These are phyloP conservation scores for Zygothrica quintamaculata DNA, from an alignment of 2,888 invertebrate genomes.

Conservation along the genomic window DNA sequence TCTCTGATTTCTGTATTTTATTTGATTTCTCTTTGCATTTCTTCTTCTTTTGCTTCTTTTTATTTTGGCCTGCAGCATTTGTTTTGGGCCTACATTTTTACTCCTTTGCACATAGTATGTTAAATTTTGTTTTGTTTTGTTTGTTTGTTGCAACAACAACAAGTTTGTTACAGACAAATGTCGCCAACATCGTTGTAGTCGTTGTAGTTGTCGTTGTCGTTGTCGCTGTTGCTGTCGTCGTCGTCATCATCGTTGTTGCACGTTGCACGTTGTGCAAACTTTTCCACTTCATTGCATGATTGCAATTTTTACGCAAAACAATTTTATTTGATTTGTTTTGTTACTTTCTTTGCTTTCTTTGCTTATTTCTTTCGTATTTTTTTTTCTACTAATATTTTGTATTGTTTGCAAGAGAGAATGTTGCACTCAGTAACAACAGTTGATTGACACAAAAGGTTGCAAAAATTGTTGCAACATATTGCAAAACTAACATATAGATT, in stretches of 20 bases:
- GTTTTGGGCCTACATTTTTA: conserved; percentile 65
- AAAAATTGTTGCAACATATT: conserved; percentile 4
- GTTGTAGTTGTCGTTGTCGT: too few species aligned
- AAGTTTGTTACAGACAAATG: conserved; percentile 63
- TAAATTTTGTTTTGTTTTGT: conserved; percentile 54
- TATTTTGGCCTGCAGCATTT: conserved; percentile 46
- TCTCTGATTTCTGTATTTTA: conserved; percentile 24
- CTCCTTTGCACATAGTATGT: conserved; percentile 43
- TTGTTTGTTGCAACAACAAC: conserved; percentile 50
- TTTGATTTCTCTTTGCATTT: background rate
- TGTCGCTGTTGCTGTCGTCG: conserved; percentile 12
- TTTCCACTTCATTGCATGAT: conserved; percentile 77
- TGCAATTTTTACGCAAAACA: conserved; percentile 78
- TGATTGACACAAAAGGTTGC: conserved; percentile 43
- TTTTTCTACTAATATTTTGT: conserved; percentile 18
- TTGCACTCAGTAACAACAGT: conserved; percentile 27
- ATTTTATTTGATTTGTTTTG: conserved; percentile 73
- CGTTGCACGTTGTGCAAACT: conserved; percentile 74
- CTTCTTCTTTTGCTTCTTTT: conserved; percentile 3
- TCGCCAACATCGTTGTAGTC: conserved; percentile 47
- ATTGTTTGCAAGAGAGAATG: conserved; percentile 37
- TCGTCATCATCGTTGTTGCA: conserved; percentile 17
- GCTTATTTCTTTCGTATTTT: conserved; percentile 14
- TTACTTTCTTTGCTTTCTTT: conserved; percentile 25
- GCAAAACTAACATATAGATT: too few species aligned